Evolutionary conservation across 2,888 invertebrate species (phyloP).

Genomic region (Cenopis cana): DNA sequence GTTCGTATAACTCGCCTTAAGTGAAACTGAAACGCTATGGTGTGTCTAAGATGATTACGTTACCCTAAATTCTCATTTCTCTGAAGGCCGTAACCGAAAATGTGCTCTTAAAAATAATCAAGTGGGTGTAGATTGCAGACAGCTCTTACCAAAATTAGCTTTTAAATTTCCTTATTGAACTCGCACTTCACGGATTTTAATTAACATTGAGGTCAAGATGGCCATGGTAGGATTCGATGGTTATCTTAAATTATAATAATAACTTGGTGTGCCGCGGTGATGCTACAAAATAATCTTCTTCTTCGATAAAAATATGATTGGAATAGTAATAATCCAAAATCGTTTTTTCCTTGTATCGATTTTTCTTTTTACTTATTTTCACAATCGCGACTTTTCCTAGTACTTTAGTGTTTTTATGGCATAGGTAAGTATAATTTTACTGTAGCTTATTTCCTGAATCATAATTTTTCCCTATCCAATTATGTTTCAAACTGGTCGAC

Average conservation of each 20-base stretch:
- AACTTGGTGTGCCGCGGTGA: slow-evolving; percentile 13
- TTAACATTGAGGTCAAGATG: slow-evolving; percentile 43
- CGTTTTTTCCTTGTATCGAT: too few relatives aligned
- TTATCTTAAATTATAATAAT: slow-evolving; percentile 35
- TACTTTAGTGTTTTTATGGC: too few relatives aligned
- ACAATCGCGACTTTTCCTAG: too few relatives aligned
- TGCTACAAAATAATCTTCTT: slow-evolving; percentile 11
- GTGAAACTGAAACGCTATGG: not conserved
- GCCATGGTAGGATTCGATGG: slow-evolving; percentile 26
- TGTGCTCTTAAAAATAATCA: slow-evolving; percentile 31
- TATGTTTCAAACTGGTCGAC: too few relatives aligned
- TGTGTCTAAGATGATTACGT: not conserved
- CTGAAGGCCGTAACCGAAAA: slow-evolving; percentile 5
- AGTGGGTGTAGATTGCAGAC: slow-evolving; percentile 33
- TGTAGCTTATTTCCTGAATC: too few relatives aligned
- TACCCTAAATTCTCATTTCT: not conserved
- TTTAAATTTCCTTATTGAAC: slow-evolving; percentile 44
- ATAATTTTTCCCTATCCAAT: too few relatives aligned
- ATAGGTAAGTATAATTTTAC: too few relatives aligned
- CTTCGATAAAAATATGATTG: not conserved
- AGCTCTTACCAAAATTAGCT: slow-evolving; percentile 38
- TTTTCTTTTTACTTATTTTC: too few relatives aligned
- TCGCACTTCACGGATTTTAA: slow-evolving; percentile 41
- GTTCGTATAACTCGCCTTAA: not conserved
- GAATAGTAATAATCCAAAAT: too few relatives aligned